Percentiles rank a stretch among this genome's conserved stretches.
phyloP scores from a whole-genome alignment of 2,888 invertebrate species.

The Scaptomyza cyrtandrae region DNA sequence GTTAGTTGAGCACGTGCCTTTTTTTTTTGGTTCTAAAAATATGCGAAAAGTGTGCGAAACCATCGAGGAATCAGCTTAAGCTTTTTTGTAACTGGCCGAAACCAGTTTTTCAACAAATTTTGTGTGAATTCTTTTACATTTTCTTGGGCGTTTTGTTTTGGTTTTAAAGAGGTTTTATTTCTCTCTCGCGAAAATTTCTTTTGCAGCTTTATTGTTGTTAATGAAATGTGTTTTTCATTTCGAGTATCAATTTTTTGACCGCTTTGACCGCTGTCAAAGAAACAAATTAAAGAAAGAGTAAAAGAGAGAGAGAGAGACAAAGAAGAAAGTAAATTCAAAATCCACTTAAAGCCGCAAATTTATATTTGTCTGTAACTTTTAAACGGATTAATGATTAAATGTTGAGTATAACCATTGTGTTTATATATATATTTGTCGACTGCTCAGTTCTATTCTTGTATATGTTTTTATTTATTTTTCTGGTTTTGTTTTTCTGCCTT shows the following conservation, averaged over 20 bases:
- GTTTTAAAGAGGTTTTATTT: constrained; percentile 38
- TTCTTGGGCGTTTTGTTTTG: constrained; percentile 44
- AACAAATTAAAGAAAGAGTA: constrained; percentile 5
- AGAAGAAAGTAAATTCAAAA: constrained; percentile 16
- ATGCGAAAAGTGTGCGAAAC: constrained; percentile 65
- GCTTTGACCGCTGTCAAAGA: constrained; percentile 68
- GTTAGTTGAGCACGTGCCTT: constrained; percentile 61
- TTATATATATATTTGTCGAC: constrained; percentile 12
- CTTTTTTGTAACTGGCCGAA: constrained; percentile 64
- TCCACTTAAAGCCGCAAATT: constrained; percentile 27
- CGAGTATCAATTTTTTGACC: constrained; percentile 55
- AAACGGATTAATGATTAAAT: constrained; percentile 38
- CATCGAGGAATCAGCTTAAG: constrained; percentile 34
- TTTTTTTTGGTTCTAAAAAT: constrained; percentile 45
- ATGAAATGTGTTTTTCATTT: constrained; percentile 23
- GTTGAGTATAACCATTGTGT: constrained; percentile 21
- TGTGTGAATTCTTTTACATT: constrained; percentile 20
- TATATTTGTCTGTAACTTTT: constrained; percentile 38
- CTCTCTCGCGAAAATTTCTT: constrained; percentile 9
- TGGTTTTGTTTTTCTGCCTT: constrained; percentile 2
- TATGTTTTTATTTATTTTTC: constrained; percentile 3
- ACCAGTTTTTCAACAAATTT: constrained; percentile 59
- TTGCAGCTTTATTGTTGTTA: constrained; percentile 18
- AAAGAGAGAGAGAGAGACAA: background rate
- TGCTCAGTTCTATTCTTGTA: constrained; percentile 26